Conservation (phyloP, 2,113 vertebrate genomes). For the Lipotes vexillifer region DNA sequence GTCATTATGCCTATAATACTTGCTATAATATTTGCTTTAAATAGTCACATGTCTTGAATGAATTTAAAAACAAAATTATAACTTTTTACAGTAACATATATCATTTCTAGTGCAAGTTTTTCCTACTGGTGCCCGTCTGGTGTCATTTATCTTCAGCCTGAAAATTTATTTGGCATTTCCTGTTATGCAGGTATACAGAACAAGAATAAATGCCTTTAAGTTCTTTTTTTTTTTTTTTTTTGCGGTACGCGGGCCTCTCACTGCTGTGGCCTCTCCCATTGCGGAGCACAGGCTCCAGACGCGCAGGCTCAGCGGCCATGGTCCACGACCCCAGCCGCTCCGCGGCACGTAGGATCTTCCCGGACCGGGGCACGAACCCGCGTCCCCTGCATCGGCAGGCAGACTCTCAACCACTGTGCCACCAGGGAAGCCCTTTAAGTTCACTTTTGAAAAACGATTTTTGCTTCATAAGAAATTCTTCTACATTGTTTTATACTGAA, state of each 20-base stretch:
- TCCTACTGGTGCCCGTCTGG: background rate
- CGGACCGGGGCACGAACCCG: rapidly evolving
- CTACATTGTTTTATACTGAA: background rate
- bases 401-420: too few relatives aligned
- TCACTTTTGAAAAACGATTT: background rate
- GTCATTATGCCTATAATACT: too few relatives aligned
- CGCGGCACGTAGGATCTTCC: too few relatives aligned
- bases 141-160: background rate
- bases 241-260: too few relatives aligned
- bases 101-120: background rate
- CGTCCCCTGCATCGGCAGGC: too few relatives aligned
- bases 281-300: rapidly evolving
- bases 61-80: background rate
- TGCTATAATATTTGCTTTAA: background rate
- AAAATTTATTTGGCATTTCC: background rate
- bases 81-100: background rate
- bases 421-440: background rate
- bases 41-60: background rate
- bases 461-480: background rate
- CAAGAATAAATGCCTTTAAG: background rate
- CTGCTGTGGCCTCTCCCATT: too few relatives aligned
- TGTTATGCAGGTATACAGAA: background rate
- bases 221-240: background rate
- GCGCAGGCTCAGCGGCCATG: too few relatives aligned
- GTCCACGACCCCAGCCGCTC: too few relatives aligned